Evolutionary conservation across 1,140 invertebrate genomes (phyloP).

Genomic region (Pseudomyrmex gracilis): DNA sequence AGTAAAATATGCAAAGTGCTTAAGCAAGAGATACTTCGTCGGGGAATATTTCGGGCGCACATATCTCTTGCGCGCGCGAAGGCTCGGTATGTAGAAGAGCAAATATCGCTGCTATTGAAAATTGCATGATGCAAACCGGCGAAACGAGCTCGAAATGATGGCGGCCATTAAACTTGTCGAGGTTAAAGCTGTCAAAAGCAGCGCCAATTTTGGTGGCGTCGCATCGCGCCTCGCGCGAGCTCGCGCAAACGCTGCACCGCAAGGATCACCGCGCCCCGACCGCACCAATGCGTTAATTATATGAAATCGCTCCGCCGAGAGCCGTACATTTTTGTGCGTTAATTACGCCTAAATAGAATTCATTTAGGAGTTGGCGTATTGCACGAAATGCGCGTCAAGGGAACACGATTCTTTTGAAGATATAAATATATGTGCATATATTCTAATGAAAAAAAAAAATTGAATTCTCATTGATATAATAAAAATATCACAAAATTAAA

Average conservation of each 20-base stretch:
- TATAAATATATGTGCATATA: too few species aligned
- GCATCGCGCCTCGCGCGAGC: background rate
- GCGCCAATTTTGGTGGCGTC: conserved; percentile 22
- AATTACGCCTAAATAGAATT: conserved; percentile 16
- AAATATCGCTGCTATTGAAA: conserved; percentile 48
- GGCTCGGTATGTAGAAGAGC: conserved; percentile 33
- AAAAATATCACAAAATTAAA: too few species aligned
- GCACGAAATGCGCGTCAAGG: background rate
- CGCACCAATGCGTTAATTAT: conserved; percentile 29
- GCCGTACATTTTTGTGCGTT: background rate
- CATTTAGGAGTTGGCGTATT: conserved; percentile 6
- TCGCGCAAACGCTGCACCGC: background rate
- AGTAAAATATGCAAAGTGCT: conserved; percentile 54
- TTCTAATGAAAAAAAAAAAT: too few species aligned
- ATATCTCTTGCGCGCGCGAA: background rate
- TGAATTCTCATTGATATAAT: too few species aligned
- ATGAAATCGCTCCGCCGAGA: conserved; percentile 11
- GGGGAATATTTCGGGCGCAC: conserved; percentile 13
- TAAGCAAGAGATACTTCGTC: conserved; percentile 26
- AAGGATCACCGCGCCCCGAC: background rate
- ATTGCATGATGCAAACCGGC: conserved; percentile 47
- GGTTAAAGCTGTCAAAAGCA: conserved; percentile 55
- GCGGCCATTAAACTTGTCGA: conserved; percentile 31
- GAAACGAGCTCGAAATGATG: conserved; percentile 35
- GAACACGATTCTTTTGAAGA: too few species aligned